phyloP scores from a whole-genome alignment of 1,140 invertebrate genomes.

The Plectus sambesii region DNA sequence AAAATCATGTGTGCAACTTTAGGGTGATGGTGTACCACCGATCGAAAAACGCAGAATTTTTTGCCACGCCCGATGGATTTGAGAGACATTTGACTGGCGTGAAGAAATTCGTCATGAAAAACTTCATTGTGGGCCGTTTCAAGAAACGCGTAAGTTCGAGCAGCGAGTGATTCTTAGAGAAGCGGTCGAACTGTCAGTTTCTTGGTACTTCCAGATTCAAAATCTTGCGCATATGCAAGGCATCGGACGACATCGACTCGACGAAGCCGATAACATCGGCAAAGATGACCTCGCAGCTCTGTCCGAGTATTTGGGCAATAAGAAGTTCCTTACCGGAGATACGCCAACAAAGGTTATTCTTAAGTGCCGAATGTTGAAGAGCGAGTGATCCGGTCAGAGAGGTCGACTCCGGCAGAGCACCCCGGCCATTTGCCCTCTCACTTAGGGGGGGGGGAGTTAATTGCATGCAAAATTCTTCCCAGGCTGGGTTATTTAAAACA shows the following conservation, averaged over 20 bases:
- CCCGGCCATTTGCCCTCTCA: too few species aligned
- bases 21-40: constrained; percentile 24
- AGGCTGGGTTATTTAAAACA: too few species aligned
- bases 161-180: too few species aligned
- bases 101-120: constrained; percentile 27
- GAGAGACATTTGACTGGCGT: constrained; percentile 21
- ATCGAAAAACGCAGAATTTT: constrained; percentile 18
- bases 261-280: constrained; percentile 78
- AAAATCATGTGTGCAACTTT: constrained; percentile 3
- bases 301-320: constrained; percentile 73
- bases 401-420: too few species aligned
- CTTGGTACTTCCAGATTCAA: too few species aligned
- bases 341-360: constrained; percentile 71
- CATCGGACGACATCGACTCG: constrained; percentile 73
- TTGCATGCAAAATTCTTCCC: too few species aligned
- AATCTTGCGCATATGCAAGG: too few species aligned
- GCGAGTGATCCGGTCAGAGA: too few species aligned
- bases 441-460: too few species aligned
- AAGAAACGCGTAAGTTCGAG: constrained; percentile 18
- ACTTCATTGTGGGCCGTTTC: constrained; percentile 19
- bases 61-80: constrained; percentile 27
- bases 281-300: constrained; percentile 77
- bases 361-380: too few species aligned
- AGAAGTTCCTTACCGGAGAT: constrained; percentile 85
- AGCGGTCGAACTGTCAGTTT: too few species aligned